Evolutionary conservation across 2,797 vertebrate species (phyloP).

Genomic region (Coccyzus lansbergi): DNA sequence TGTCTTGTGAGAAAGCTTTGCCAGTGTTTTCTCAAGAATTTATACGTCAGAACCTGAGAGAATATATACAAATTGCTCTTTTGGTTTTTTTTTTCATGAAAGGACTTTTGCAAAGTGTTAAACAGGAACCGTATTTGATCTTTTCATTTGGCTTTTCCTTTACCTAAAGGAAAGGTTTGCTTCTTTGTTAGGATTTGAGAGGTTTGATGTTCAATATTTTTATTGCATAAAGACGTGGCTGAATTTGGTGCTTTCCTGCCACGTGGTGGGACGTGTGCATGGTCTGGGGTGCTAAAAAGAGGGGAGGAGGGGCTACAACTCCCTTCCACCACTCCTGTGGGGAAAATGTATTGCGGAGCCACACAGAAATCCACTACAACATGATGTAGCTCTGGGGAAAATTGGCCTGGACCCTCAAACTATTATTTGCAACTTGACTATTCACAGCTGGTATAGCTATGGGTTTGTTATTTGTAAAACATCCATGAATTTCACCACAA

Average conservation of each 20-base stretch:
- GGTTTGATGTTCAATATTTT: not conserved
- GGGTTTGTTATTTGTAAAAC: constrained; percentile 71
- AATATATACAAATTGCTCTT: not conserved
- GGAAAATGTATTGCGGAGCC: constrained; percentile 19
- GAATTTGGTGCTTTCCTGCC: not conserved
- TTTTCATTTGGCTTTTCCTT: not conserved
- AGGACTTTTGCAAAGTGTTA: not conserved
- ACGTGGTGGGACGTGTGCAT: not conserved
- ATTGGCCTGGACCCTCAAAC: constrained; percentile 48
- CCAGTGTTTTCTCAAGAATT: not conserved
- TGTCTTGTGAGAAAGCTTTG: not conserved
- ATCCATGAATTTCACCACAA: constrained; percentile 70
- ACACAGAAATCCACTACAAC: not conserved
- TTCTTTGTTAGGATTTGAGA: constrained; percentile 5
- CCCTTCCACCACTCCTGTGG: not conserved
- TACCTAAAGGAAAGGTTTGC: not conserved
- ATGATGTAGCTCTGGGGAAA: constrained; percentile 39
- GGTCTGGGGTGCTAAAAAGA: not conserved
- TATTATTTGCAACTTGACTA: constrained; percentile 51
- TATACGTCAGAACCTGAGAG: not conserved
- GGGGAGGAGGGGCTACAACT: not conserved
- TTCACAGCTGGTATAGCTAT: constrained; percentile 72
- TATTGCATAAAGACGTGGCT: not conserved
- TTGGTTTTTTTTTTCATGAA: not conserved
- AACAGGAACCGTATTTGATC: not conserved